Conservation (phyloP, 2,113 vertebrate species). For the Vicugna pacos region DNA sequence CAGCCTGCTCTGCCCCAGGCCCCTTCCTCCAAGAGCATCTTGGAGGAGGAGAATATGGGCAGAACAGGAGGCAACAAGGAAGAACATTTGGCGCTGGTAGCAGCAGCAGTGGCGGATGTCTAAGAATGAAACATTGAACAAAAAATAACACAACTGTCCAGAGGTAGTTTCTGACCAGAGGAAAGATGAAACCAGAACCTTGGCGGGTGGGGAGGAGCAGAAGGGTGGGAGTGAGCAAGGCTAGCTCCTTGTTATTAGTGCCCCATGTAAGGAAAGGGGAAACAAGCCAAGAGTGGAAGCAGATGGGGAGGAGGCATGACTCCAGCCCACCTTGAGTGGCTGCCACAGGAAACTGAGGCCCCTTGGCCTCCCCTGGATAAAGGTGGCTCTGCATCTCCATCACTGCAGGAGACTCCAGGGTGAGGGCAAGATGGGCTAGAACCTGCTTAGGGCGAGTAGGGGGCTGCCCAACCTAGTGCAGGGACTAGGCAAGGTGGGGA, state of each 20-base stretch:
- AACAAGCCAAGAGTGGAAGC: not conserved
- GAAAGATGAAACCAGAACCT: too few species aligned
- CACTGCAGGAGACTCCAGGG: not conserved
- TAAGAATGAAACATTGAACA: conserved; percentile 85
- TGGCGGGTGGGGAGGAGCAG: conserved; percentile 58
- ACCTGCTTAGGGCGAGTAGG: too few species aligned
- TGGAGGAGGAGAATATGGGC: not conserved
- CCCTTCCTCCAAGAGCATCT: too few species aligned
- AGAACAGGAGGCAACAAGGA: not conserved
- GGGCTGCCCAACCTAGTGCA: not conserved
- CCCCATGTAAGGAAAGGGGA: not conserved
- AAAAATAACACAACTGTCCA: conserved; percentile 76
- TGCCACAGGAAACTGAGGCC: not conserved
- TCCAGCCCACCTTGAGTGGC: not conserved
- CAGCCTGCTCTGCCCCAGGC: too few species aligned
- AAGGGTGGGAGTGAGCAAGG: not conserved
- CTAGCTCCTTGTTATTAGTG: conserved; percentile 45
- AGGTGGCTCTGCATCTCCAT: not conserved
- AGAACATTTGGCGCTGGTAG: conserved; percentile 77
- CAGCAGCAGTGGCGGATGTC: conserved; percentile 85
- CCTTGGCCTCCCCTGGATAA: not conserved
- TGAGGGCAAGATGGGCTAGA: not conserved
- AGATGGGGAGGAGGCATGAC: not conserved
- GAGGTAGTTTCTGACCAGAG: too few species aligned
- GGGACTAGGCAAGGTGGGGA: not conserved